These are phyloP conservation scores for Tipula lateralis DNA, from an alignment of 2,888 invertebrate genomes.

Conservation along the genomic window DNA sequence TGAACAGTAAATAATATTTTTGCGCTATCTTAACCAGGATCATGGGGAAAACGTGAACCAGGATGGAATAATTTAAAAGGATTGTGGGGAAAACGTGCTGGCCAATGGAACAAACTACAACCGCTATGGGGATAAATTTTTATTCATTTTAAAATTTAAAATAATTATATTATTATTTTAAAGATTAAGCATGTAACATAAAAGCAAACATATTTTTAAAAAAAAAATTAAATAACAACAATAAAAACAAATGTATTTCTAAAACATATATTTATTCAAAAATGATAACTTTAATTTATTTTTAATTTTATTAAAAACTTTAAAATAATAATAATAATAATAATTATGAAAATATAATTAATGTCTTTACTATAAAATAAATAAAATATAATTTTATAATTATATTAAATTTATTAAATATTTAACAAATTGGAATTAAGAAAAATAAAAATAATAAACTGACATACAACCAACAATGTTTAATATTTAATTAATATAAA, in stretches of 20 bases:
- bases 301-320: conserved; percentile 3
- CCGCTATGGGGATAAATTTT: conserved; percentile 45
- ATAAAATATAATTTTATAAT: neutral
- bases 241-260: neutral
- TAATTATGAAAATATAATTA: neutral
- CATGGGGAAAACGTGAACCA: conserved; percentile 73
- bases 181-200: neutral
- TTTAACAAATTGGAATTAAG: neutral
- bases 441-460: neutral
- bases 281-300: neutral
- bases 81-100: conserved; percentile 67
- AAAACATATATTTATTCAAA: neutral
- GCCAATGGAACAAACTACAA: conserved; percentile 48
- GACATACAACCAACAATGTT: neutral
- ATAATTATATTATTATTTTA: neutral
- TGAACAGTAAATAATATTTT: neutral
- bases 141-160: neutral
- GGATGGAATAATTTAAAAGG: conserved; percentile 76
- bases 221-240: neutral
- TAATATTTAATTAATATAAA: neutral
- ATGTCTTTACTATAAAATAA: neutral
- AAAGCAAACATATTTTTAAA: neutral
- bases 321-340: neutral
- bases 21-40: conserved; percentile 52
- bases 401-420: neutral